A percentile compares a stretch with the other conserved stretches of the same genome.
Conservation (phyloP, 2,888 invertebrate genomes). For the Catotricha subobsoleta region DNA sequence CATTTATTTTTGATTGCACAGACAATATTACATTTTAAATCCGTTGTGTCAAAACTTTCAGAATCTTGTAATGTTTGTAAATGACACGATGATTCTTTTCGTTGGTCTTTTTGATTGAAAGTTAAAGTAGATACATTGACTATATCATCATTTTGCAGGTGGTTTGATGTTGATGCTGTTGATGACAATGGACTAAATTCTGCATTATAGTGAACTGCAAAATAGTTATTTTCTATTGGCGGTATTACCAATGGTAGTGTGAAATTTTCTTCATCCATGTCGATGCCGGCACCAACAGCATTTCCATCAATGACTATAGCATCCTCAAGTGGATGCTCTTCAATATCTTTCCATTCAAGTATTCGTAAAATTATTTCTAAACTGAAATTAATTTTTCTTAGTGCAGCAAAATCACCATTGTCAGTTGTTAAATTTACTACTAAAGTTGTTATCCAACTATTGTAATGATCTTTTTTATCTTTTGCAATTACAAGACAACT, state of each 20-base stretch:
- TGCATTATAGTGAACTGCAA: conserved; percentile 24
- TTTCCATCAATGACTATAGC: conserved; percentile 4
- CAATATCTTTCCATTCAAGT: conserved; percentile 74
- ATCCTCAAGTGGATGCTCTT: conserved; percentile 42
- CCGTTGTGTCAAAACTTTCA: conserved; percentile 69
- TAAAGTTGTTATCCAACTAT: conserved; percentile 61
- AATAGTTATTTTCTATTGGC: conserved; percentile 25
- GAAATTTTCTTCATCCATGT: not conserved
- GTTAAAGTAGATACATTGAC: conserved; percentile 51
- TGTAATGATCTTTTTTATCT: conserved; percentile 52
- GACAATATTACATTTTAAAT: conserved; percentile 70
- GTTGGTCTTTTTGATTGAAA: conserved; percentile 26
- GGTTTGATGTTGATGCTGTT: conserved; percentile 11
- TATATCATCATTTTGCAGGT: too few species aligned
- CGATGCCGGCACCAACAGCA: conserved; percentile 3
- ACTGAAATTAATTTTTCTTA: conserved; percentile 64
- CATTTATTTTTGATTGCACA: conserved; percentile 71
- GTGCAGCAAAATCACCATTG: conserved; percentile 45
- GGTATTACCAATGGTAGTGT: conserved; percentile 13
- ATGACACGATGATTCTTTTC: not conserved
- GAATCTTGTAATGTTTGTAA: conserved; percentile 43
- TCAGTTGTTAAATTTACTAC: conserved; percentile 51
- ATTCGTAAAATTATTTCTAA: conserved; percentile 71
- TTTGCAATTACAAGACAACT: conserved; percentile 71
- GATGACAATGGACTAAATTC: conserved; percentile 7